Base-by-base conservation (phyloP, 2,797 vertebrate genomes). In the Pyrocephalus nanus region DNA sequence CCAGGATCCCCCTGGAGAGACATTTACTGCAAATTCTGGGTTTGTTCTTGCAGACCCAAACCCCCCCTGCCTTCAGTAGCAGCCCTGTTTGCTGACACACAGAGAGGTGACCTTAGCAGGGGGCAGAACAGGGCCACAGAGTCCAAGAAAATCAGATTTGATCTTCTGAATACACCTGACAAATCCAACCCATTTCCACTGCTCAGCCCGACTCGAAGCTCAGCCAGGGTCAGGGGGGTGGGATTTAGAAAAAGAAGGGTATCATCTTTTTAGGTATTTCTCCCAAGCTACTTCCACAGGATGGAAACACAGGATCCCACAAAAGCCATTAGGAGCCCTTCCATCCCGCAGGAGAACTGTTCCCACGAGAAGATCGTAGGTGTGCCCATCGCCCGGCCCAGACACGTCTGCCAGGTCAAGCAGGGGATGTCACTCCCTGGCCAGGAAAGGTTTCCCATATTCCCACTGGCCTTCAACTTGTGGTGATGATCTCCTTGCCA, bases 291-390 rank as follows among this genome's bases (percentile, higher is more conserved):
- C 45, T 60, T 72, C 77, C 72, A 71, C 50, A 21, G n/a, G 53
- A 43, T 75, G 64, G 67, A 76, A 91, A 53, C 51, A 43, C 3
- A 1, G 0, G 1, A 60, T 48, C 76, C 83, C 84, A 58, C 88
- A 74, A 61, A 70, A 88, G 53, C 57, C 74, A 25, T 51, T 53
- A 82, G 9, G 53, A 40, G 78, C 55, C 34, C 75, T 78, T 27
- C 17, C 2, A 2, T 23, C 9, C 0, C 0, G 36, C 1, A 30
- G 87, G 69, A 95, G 61, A 85, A 26, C 8, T 1, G 19, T 95
- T 96, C 95, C 89, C 93, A 73, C 30, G 88, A 92, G 92, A 95
- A 95, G 86, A 60, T 69, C 7, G 91, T 79, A 94, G 93, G 96
- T 74, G 94, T 92, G 90, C 8, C 0, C 7, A 14, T 3, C 79